Percentiles rank a stretch among this genome's conserved stretches.
Evolutionary conservation across 1,140 invertebrate species (phyloP).

Genomic region (Meteorus sp.): DNA sequence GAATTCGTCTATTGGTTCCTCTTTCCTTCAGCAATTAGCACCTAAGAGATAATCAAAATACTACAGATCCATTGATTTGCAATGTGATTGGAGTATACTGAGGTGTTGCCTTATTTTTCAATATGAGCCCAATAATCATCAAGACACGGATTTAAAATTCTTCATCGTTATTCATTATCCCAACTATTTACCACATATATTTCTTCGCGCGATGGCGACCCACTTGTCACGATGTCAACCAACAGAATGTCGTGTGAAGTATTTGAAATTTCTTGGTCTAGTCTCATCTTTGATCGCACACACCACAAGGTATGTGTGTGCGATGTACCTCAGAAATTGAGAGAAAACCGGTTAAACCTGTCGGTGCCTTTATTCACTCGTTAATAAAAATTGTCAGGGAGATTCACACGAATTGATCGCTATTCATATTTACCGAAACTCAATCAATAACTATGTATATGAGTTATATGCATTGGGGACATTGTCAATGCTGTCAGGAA

Average conservation of each 20-base stretch:
- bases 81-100: too few relatives aligned
- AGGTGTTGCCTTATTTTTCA: too few relatives aligned
- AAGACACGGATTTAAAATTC: too few relatives aligned
- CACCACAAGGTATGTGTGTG: not conserved
- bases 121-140: too few relatives aligned
- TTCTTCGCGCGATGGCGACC: conserved; percentile 8
- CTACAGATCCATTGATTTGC: too few relatives aligned
- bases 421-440: conserved; percentile 12
- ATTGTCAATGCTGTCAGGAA: not conserved
- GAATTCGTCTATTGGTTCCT: too few relatives aligned
- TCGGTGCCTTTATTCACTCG: conserved; percentile 15
- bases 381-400: conserved; percentile 18
- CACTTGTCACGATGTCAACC: conserved; percentile 21
- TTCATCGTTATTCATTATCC: too few relatives aligned
- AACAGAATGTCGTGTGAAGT: conserved; percentile 10
- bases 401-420: conserved; percentile 12
- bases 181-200: too few relatives aligned
- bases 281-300: not conserved
- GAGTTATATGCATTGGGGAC: not conserved
- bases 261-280: conserved; percentile 19
- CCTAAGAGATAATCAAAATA: too few relatives aligned
- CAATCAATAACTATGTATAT: conserved; percentile 1
- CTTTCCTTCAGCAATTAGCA: too few relatives aligned
- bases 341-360: conserved; percentile 21
- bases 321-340: conserved; percentile 15